Conservation (phyloP, 2,113 vertebrate species). For the Vombatus ursinus region DNA sequence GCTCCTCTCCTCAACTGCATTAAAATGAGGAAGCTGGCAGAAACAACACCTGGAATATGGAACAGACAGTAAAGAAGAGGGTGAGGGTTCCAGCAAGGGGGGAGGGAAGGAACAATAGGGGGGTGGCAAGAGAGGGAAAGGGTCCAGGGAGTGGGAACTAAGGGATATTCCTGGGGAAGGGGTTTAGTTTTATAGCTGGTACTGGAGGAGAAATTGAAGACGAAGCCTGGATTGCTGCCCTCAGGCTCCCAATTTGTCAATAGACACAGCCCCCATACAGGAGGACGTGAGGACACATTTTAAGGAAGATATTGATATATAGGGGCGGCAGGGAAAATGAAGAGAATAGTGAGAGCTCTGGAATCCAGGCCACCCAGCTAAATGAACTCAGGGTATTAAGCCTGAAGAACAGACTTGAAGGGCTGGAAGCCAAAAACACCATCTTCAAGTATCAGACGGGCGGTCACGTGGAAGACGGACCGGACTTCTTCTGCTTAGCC, state of each 20-base stretch:
- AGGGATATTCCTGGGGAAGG: not conserved
- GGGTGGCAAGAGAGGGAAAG: not conserved
- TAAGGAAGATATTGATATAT: not conserved
- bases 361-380: not conserved
- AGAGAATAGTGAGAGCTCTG: not conserved
- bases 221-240: not conserved
- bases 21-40: not conserved
- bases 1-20: not conserved
- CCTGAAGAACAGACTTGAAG: not conserved
- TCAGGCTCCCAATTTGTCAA: not conserved
- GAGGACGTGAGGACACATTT: not conserved
- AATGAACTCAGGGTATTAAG: not conserved
- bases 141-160: not conserved
- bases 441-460: not conserved
- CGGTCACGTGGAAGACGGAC: not conserved
- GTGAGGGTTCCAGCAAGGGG: not conserved
- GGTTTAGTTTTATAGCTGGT: not conserved
- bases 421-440: not conserved
- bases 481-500: not conserved
- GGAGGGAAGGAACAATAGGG: not conserved
- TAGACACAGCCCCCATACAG: not conserved
- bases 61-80: not conserved
- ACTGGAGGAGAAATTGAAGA: not conserved
- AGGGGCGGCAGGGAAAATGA: not conserved
- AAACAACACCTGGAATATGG: not conserved